Evolutionary conservation across 2,888 invertebrate species (phyloP), one percentile per base, ranked within the genome.

Genomic region (Tillus elongatus): DNA sequence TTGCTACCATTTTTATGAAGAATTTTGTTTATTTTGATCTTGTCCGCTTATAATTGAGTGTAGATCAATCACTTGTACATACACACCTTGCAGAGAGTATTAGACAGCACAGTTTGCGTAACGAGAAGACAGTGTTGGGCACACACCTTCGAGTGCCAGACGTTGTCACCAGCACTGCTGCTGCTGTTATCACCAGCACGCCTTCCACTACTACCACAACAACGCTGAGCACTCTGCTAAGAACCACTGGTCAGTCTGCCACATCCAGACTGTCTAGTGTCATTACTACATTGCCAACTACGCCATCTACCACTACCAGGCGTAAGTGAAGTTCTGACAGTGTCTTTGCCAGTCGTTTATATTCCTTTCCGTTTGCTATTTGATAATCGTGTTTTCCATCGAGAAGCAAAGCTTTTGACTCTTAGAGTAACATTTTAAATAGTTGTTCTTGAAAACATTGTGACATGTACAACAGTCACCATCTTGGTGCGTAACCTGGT

Each of bases 61-160:
- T n/a, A n/a, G n/a, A n/a, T n/a, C n/a, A 6, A n/a, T 30, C 6
- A 19, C n/a, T 19, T 19, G 24, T 19, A 19, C 24, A 19, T 19
- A 19, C 24, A 19, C 6, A 19, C 24, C 24, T 53, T 52, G 47
- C 65, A 64, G 77, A 75, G 50, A 76, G 74, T 44, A 73, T 86
- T 60, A 77, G 80, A 46, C 77, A 77, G 54, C 84, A 86, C 61
- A 77, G 81, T 35, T 61, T 83, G 56, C 77, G 81, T 53, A 82
- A 85, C 64, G 80, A 82, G 39, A 82, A 82, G 43, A 77, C 78
- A 51, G 78, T 77, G 28, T 58, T 77, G 45, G 74, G 77, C 39
- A 72, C 70, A n/a, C 74, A 75, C 45, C 60, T 77, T 31, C 72
- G 75, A 35, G 74, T 76, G 47, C 74, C 77, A 53, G 66, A 67